Evolutionary conservation across 2,113 vertebrate species (phyloP), one percentile per base, ranked within the genome.

Genomic region (Mesembrinibis cayennensis): DNA sequence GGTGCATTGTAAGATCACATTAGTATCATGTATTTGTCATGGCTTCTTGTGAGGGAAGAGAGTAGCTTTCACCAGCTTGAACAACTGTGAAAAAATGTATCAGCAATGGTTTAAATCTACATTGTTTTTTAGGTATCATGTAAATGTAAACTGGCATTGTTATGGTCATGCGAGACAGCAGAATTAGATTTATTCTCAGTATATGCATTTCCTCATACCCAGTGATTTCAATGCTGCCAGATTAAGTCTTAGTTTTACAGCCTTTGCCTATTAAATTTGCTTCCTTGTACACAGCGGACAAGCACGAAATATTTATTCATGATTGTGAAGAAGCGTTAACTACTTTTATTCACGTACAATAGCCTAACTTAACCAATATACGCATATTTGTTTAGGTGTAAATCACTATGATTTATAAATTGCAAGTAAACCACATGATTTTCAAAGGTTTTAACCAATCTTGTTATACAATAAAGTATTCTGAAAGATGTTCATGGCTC

Each of bases 201-300:
- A 22, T 34, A 49, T 29, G 2, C 9, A 29, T 87, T 72, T 79
- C 44, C 27, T 86, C 11, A 7, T 62, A 29, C 5, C 8, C 11
- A 38, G 20, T 65, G 13, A 58, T 82, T 72, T 83, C 59, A 77
- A 69, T 45, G 32, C 18, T 82, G 16, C 9, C 29, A 63, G 47
- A 78, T 82, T n/a, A 87, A 25, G 13, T 73, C 36, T 56, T 21
- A 55, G 4, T 67, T 89, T 83, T 91, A 25, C 16, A 77, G 38
- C 13, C 13, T 67, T 63, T 83, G 29, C 29, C 20, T 61, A 6
- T 69, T 82, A 44, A 63, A 83, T 87, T 40, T 36, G 1, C 7
- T 82, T 80, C 30, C 9, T 26, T 34, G 13, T 12, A 23, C 0
- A 0, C 27, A 77, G 11, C 1, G 3, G 26, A 53, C 5, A 90